These are phyloP conservation scores for Aspiorhynchus laticeps DNA, from an alignment of 2,113 vertebrate genomes.

Conservation along the genomic window DNA sequence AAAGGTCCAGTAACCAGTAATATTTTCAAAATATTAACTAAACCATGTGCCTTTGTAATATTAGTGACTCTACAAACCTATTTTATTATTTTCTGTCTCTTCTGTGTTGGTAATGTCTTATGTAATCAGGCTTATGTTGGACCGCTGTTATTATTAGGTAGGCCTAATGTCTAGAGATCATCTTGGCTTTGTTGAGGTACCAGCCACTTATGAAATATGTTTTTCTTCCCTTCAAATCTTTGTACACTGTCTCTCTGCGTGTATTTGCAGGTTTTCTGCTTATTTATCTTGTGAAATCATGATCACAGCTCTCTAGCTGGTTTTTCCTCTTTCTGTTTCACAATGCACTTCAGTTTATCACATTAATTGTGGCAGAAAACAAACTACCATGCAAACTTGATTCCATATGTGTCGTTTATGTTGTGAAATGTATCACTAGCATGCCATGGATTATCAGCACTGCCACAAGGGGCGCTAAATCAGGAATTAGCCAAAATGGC, in stretches of 20 bases:
- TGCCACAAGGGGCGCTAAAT: not conserved
- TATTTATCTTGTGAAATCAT: too few species aligned
- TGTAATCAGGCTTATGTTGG: not conserved
- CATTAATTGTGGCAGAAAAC: not conserved
- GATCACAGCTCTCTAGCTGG: too few species aligned
- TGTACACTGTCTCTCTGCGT: not conserved
- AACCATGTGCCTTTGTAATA: not conserved
- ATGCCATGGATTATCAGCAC: not conserved
- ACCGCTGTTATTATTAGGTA: not conserved
- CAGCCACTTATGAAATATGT: not conserved
- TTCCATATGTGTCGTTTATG: not conserved
- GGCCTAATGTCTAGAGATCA: not conserved
- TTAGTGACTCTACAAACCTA: not conserved
- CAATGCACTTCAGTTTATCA: not conserved
- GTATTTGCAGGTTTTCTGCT: too few species aligned
- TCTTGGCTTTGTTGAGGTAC: not conserved
- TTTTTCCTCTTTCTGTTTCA: too few species aligned
- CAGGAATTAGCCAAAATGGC: not conserved
- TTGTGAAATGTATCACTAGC: not conserved
- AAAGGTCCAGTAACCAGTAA: not conserved
- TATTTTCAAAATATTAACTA: not conserved
- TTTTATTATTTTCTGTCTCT: not conserved
- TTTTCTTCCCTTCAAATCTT: not conserved
- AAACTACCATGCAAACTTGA: not conserved
- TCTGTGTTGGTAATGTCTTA: not conserved